Evolutionary conservation across 2,888 invertebrate genomes (phyloP).

Genomic region (Augochlorella aurata): DNA sequence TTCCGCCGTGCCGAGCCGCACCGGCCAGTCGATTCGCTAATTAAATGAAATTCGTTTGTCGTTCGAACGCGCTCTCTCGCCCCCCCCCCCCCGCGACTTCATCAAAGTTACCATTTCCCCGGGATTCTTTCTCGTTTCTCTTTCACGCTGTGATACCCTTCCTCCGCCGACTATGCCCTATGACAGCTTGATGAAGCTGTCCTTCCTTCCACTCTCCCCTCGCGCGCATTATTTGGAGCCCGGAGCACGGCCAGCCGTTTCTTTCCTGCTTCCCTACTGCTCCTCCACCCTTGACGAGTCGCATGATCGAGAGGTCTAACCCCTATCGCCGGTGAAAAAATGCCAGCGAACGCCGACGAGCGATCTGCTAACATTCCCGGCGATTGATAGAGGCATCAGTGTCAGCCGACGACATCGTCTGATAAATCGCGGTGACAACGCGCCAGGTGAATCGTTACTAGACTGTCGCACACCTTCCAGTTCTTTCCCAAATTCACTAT

Average conservation of each 20-base stretch:
- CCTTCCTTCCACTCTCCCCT: constrained; percentile 26
- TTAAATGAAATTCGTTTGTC: constrained; percentile 29
- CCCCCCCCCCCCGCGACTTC: neutral
- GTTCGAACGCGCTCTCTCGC: neutral
- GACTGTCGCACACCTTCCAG: neutral
- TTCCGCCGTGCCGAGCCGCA: neutral
- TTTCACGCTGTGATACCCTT: neutral
- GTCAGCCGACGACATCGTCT: constrained; percentile 28
- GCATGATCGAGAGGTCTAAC: constrained; percentile 51
- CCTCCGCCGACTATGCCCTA: neutral
- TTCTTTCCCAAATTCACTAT: neutral
- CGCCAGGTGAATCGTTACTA: constrained; percentile 21
- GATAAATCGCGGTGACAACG: constrained; percentile 36
- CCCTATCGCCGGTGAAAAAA: constrained; percentile 40
- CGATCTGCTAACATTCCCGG: constrained; percentile 9
- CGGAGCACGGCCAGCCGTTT: constrained; percentile 3
- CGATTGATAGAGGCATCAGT: constrained; percentile 37
- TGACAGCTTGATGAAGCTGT: constrained; percentile 45
- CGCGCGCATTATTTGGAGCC: constrained; percentile 32
- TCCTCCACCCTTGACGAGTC: constrained; percentile 12
- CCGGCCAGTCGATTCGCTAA: constrained; percentile 16
- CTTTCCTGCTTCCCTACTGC: neutral
- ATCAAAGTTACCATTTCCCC: constrained; percentile 22
- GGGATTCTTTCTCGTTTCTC: neutral
- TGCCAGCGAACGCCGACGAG: constrained; percentile 29